Conservation (phyloP, 2,888 invertebrate species). For the Troides helena region DNA sequence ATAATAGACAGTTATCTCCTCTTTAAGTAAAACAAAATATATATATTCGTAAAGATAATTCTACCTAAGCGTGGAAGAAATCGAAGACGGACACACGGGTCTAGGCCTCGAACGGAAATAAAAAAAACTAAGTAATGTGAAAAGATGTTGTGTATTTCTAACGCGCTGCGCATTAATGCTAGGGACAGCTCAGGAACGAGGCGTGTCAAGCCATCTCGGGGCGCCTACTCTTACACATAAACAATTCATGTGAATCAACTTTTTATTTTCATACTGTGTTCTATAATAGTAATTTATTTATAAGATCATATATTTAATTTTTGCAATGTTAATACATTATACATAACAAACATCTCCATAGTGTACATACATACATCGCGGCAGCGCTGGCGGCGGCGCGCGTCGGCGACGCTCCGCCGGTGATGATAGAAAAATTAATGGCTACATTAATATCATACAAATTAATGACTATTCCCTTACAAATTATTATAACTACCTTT, state of each 20-base stretch:
- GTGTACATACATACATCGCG: constrained; percentile 74
- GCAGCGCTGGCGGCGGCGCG: constrained; percentile 46
- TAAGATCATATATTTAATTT: constrained; percentile 78
- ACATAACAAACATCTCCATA: constrained; percentile 78
- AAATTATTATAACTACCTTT: constrained; percentile 78
- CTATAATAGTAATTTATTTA: constrained; percentile 80
- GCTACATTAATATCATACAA: constrained; percentile 81
- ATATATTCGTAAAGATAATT: constrained; percentile 31
- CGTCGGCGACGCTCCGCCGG: constrained; percentile 53
- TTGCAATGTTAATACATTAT: constrained; percentile 80
- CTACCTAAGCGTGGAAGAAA: constrained; percentile 29
- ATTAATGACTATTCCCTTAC: constrained; percentile 81
- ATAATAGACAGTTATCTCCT: constrained; percentile 30
- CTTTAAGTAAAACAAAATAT: constrained; percentile 34
- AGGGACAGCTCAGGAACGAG: constrained; percentile 43
- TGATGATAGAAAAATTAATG: constrained; percentile 77
- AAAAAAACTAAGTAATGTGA: constrained; percentile 68
- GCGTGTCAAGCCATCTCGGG: constrained; percentile 43
- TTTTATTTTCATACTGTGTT: constrained; percentile 79
- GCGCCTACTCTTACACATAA: constrained; percentile 67
- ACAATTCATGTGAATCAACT: constrained; percentile 77
- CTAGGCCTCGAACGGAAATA: constrained; percentile 53
- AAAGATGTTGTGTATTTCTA: constrained; percentile 72
- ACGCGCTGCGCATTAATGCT: constrained; percentile 63
- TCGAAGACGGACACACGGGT: constrained; percentile 15